A percentile compares a stretch with the other conserved stretches of the same genome.
phyloP scores from a whole-genome alignment of 2,888 invertebrate genomes.

The Heliconius sara region DNA sequence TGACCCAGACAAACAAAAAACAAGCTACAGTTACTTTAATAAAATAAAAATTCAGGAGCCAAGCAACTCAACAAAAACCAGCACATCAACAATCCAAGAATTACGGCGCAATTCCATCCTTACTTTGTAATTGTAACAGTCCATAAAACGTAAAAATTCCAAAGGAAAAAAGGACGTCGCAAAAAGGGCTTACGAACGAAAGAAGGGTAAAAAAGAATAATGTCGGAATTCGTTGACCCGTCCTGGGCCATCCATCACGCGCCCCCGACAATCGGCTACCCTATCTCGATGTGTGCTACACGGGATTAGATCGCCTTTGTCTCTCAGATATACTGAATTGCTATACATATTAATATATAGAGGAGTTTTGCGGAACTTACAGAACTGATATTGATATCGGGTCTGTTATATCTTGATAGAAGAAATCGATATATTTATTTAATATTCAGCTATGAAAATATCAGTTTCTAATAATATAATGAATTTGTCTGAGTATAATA shows the following conservation, averaged over 20 bases:
- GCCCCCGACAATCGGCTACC: conserved; percentile 75
- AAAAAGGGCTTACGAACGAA: conserved; percentile 83
- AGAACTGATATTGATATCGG: conserved; percentile 15
- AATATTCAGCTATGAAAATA: not conserved
- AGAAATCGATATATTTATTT: not conserved
- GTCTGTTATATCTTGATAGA: not conserved
- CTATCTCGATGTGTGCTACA: conserved; percentile 77
- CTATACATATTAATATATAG: conserved; percentile 43
- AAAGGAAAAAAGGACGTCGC: conserved; percentile 78
- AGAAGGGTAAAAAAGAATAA: conserved; percentile 85
- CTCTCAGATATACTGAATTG: conserved; percentile 49
- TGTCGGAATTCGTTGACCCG: conserved; percentile 85
- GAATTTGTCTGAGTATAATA: not conserved
- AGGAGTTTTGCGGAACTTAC: conserved; percentile 13
- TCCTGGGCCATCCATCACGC: conserved; percentile 84
- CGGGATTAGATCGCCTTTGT: conserved; percentile 70
- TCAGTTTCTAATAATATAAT: not conserved
- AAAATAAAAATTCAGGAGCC: conserved; percentile 34
- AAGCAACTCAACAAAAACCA: conserved; percentile 32
- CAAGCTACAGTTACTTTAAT: conserved; percentile 1
- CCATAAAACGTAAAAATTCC: conserved; percentile 82
- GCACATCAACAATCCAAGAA: conserved; percentile 68
- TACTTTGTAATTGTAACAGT: conserved; percentile 83
- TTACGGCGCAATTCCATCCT: conserved; percentile 79
- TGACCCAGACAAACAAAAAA: conserved; percentile 19